These are phyloP conservation scores for Liolophura sinensis DNA, from an alignment of 1,140 invertebrate species.

Conservation along the genomic window DNA sequence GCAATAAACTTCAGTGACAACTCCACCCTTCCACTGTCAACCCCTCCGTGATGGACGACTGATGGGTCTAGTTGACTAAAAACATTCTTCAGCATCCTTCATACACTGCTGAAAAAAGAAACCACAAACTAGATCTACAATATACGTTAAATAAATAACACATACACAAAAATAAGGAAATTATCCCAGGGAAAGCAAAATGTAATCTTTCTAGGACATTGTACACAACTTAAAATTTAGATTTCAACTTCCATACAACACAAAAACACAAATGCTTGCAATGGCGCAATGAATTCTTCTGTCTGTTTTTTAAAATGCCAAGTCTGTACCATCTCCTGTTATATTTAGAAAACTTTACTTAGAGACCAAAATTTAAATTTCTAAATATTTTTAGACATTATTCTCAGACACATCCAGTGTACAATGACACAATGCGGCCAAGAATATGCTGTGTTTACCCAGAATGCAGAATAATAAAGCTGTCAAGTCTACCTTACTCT, in stretches of 20 bases:
- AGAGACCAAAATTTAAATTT: constrained; percentile 1
- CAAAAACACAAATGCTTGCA: too few relatives aligned
- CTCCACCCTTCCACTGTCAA: constrained; percentile 43
- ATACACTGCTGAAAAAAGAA: constrained; percentile 40
- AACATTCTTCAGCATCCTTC: constrained; percentile 44
- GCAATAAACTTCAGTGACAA: constrained; percentile 52
- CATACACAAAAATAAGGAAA: too few relatives aligned
- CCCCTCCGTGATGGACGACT: constrained; percentile 33
- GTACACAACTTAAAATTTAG: too few relatives aligned
- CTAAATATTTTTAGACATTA: neutral
- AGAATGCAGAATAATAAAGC: neutral
- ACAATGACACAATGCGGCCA: neutral
- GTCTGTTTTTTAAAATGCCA: too few relatives aligned
- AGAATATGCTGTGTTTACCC: neutral
- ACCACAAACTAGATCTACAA: neutral
- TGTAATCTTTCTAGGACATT: too few relatives aligned
- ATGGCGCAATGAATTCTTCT: too few relatives aligned
- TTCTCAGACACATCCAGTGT: neutral
- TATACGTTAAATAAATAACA: too few relatives aligned
- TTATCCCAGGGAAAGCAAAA: too few relatives aligned
- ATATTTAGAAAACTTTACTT: neutral
- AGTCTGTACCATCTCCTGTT: too few relatives aligned
- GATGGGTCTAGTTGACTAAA: constrained; percentile 51
- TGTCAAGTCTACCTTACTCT: constrained; percentile 21
- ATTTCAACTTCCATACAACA: too few relatives aligned